These are phyloP conservation scores for Cybosia mesomella DNA, from an alignment of 2,888 invertebrate genomes.

Conservation along the genomic window DNA sequence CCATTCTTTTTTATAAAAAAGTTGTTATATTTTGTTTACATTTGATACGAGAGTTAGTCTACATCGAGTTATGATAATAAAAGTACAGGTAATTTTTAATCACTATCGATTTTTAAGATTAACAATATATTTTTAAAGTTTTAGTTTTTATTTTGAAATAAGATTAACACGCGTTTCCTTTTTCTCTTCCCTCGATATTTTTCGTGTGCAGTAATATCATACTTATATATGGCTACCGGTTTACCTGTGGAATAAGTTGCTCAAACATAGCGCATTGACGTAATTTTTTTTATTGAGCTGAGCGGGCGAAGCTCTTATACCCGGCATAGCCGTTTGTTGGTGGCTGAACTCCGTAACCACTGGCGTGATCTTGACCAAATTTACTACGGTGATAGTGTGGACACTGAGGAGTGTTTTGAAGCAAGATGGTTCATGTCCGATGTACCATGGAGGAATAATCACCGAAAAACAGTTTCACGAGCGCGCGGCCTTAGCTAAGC, in stretches of 20 bases:
- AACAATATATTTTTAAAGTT: slow-evolving; percentile 76
- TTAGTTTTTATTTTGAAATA: slow-evolving; percentile 74
- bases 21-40: slow-evolving; percentile 77
- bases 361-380: no score
- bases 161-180: slow-evolving; percentile 74
- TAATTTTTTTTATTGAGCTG: no score
- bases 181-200: slow-evolving; percentile 61
- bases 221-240: slow-evolving; percentile 28
- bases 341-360: no score
- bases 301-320: no score
- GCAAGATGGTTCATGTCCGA: no score
- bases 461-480: no score
- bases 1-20: slow-evolving; percentile 65
- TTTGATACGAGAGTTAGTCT: slow-evolving; percentile 78
- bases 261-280: not conserved
- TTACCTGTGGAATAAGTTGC: slow-evolving; percentile 47
- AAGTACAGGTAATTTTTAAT: slow-evolving; percentile 84
- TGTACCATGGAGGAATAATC: no score
- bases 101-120: slow-evolving; percentile 72
- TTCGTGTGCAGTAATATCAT: slow-evolving; percentile 39
- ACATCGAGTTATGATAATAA: slow-evolving; percentile 84
- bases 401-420: no score
- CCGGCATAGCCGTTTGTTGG: no score
- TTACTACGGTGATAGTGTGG: no score
- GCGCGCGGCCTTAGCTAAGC: no score